phyloP scores from a whole-genome alignment of 2,888 invertebrate species.

The Fissipunctia ypsillon region DNA sequence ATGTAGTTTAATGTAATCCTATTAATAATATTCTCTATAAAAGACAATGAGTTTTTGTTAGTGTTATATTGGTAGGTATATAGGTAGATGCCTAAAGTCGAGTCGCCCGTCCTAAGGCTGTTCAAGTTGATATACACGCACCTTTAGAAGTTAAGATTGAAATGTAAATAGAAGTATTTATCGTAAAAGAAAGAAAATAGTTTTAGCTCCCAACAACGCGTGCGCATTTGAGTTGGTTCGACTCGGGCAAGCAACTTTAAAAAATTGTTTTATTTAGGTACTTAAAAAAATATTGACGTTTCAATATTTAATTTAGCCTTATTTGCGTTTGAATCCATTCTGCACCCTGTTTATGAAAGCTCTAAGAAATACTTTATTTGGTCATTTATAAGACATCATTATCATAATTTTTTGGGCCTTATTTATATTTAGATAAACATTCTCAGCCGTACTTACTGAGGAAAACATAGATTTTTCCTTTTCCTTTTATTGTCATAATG shows the following conservation, averaged over 20 bases:
- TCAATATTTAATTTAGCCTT: neutral
- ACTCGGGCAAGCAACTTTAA: neutral
- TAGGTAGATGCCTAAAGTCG: neutral
- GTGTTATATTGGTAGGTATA: neutral
- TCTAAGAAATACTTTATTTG: neutral
- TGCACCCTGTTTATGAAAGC: too few species aligned
- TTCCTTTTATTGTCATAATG: neutral
- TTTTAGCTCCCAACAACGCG: neutral
- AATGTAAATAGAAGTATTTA: neutral
- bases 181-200: neutral
- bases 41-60: neutral
- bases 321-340: neutral
- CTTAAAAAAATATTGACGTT: neutral
- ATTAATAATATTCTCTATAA: neutral
- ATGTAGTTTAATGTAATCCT: neutral
- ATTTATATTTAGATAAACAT: neutral
- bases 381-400: too few species aligned
- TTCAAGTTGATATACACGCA: too few species aligned
- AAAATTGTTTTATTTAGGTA: neutral
- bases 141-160: neutral
- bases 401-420: too few species aligned
- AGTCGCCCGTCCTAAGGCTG: neutral
- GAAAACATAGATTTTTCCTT: constrained; percentile 16
- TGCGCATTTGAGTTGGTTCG: neutral
- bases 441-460: constrained; percentile 40